phyloP scores from a whole-genome alignment of 2,113 vertebrate genomes.

The Atractosteus spatula region DNA sequence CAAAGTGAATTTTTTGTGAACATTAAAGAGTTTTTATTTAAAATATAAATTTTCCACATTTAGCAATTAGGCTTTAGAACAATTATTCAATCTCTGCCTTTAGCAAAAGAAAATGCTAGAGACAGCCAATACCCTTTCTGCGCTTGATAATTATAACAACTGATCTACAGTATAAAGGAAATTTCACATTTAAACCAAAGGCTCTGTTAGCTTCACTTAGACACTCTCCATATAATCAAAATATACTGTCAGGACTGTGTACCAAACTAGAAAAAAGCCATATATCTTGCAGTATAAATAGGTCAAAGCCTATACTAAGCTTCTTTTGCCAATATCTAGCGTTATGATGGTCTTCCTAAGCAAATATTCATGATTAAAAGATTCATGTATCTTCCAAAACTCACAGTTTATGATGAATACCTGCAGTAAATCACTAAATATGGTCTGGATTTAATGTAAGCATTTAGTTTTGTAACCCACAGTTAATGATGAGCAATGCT shows the following conservation, averaged over 20 bases:
- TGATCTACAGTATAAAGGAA: constrained; percentile 31
- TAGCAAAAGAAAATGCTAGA: not conserved
- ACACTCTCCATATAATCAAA: constrained; percentile 46
- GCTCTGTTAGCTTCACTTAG: constrained; percentile 42
- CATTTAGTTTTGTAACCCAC: constrained; percentile 34
- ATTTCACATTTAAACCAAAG: constrained; percentile 31
- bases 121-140: constrained; percentile 30
- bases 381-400: constrained; percentile 51
- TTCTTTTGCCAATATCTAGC: constrained; percentile 60
- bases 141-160: constrained; percentile 28
- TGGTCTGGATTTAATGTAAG: constrained; percentile 41
- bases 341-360: constrained; percentile 61
- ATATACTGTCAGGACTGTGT: constrained; percentile 36
- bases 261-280: constrained; percentile 51
- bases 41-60: not conserved
- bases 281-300: constrained; percentile 63
- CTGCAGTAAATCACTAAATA: constrained; percentile 62
- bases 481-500: constrained; percentile 36
- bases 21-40: not conserved
- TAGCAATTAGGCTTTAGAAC: not conserved
- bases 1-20: not conserved
- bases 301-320: constrained; percentile 58
- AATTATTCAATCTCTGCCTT: constrained; percentile 14
- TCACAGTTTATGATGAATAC: constrained; percentile 57
- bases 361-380: constrained; percentile 57